phyloP scores from a whole-genome alignment of 2,797 vertebrate genomes.

The Rachycentron canadum region DNA sequence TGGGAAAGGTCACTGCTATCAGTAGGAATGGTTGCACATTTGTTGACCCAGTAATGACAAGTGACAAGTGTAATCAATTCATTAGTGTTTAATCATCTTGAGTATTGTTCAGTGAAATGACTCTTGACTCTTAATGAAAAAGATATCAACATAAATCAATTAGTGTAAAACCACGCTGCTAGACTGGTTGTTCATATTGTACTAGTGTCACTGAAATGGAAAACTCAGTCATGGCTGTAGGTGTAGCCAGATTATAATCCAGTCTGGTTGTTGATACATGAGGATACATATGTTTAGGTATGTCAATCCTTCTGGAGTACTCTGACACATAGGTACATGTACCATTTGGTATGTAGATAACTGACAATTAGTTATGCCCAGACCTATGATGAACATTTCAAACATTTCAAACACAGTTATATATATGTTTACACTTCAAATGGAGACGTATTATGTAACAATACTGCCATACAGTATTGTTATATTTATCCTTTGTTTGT shows the following conservation, averaged over 20 bases:
- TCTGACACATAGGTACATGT: neutral
- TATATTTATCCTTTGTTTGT: neutral
- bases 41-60: neutral
- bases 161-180: neutral
- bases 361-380: neutral
- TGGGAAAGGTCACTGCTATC: neutral
- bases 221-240: neutral
- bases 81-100: neutral
- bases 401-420: too few species aligned
- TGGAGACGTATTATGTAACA: neutral
- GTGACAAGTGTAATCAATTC: neutral
- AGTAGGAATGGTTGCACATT: neutral
- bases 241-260: neutral
- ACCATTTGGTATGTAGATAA: neutral
- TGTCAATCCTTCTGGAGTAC: neutral
- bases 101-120: neutral
- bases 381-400: neutral
- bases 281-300: neutral
- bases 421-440: neutral
- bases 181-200: neutral
- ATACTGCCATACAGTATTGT: too few species aligned
- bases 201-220: neutral
- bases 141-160: neutral
- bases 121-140: neutral
- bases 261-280: slow-evolving; percentile 5